Percentiles rank a stretch among this genome's conserved stretches.
phyloP scores from a whole-genome alignment of 2,888 invertebrate genomes.

The Leucania comma region DNA sequence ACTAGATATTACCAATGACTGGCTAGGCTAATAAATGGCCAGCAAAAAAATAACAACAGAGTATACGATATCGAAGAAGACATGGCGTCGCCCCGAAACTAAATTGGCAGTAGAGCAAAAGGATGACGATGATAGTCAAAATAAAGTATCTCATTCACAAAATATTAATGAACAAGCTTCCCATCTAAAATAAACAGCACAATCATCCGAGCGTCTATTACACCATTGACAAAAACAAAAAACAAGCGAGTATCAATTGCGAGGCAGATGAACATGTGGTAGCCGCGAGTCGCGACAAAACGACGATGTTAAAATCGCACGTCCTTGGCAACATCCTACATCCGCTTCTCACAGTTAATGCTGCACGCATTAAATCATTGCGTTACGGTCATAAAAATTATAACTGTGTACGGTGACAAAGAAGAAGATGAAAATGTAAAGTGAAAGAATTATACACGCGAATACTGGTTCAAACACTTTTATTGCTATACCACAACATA shows the following conservation, averaged over 20 bases:
- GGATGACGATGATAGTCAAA: neutral
- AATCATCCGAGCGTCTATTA: conserved; percentile 50
- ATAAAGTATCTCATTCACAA: conserved; percentile 35
- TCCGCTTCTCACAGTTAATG: conserved; percentile 86
- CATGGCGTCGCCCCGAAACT: neutral
- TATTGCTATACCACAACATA: no score
- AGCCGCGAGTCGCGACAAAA: conserved; percentile 77
- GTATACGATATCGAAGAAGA: neutral
- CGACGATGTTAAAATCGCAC: conserved; percentile 80
- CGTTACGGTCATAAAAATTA: conserved; percentile 63
- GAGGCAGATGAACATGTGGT: conserved; percentile 65
- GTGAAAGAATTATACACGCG: no score
- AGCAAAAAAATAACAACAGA: neutral
- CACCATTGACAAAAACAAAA: conserved; percentile 59
- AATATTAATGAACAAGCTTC: conserved; percentile 19
- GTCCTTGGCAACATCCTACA: conserved; percentile 88
- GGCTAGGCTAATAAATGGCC: no score
- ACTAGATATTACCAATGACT: neutral
- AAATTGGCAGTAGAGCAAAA: neutral
- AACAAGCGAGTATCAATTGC: conserved; percentile 59
- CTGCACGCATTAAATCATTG: conserved; percentile 72
- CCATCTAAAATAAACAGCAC: conserved; percentile 31
- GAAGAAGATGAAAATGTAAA: neutral
- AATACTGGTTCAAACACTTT: no score
- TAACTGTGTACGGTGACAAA: conserved; percentile 23